Evolutionary conservation across 1,140 invertebrate species (phyloP).

Genomic region (Mamestra configurata): DNA sequence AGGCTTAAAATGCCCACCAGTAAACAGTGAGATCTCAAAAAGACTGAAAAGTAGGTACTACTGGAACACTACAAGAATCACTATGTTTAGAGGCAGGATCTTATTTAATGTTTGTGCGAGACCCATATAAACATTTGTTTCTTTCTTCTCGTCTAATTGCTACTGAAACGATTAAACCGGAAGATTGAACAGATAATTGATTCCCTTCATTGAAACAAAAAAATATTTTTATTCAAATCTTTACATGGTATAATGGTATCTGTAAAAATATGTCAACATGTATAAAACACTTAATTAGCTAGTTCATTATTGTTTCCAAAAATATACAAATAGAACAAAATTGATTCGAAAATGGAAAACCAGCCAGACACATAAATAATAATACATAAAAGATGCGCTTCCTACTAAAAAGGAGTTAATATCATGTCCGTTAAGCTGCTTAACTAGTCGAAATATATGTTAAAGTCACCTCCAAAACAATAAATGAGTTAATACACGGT

Average conservation of each 20-base stretch:
- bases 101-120: no score
- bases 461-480: background rate
- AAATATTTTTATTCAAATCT: background rate
- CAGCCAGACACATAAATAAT: constrained; percentile 42
- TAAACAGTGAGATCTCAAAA: no score
- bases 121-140: no score
- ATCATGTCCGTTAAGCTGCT: constrained; percentile 1
- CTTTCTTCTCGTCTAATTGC: no score
- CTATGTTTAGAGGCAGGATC: no score
- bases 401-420: background rate
- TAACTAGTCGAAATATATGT: background rate
- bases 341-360: background rate
- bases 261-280: background rate
- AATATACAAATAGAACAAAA: background rate
- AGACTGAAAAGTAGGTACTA: no score
- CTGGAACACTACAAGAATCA: no score
- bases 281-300: background rate
- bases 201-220: no score
- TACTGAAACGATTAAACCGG: no score
- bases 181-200: no score
- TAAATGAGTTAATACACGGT: background rate
- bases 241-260: background rate
- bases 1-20: no score
- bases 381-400: background rate
- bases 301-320: constrained; percentile 9